Conservation (phyloP, 2,113 vertebrate genomes). For the Lycocorax pyrrhopterus region DNA sequence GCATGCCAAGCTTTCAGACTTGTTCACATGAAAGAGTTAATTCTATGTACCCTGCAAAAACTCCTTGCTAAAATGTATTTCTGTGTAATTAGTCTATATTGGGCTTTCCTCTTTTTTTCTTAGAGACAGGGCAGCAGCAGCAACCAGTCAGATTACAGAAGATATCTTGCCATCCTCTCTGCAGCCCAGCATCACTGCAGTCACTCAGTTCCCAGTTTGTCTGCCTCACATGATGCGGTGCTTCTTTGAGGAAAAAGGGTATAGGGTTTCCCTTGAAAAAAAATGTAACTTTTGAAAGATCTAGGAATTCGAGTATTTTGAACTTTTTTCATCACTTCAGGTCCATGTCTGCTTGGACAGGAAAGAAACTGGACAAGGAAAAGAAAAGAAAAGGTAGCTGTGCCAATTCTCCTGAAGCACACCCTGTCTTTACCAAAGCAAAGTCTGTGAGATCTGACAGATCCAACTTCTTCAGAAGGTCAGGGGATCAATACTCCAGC, state of each 20-base stretch:
- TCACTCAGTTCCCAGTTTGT: slow-evolving; percentile 48
- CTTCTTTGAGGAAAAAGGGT: slow-evolving; percentile 37
- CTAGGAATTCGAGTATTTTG: slow-evolving; percentile 57
- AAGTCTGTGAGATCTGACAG: slow-evolving; percentile 60
- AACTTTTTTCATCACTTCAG: slow-evolving; percentile 70
- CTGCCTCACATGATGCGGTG: background rate
- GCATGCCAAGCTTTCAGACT: background rate
- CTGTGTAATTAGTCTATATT: slow-evolving; percentile 31
- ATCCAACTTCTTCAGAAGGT: slow-evolving; percentile 54
- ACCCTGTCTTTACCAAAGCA: slow-evolving; percentile 60
- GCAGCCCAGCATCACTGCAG: slow-evolving; percentile 50
- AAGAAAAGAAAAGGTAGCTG: slow-evolving; percentile 62
- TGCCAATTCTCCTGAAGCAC: slow-evolving; percentile 57
- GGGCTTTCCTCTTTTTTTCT: slow-evolving; percentile 57
- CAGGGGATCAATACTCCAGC: slow-evolving; percentile 51
- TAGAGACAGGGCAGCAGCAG: slow-evolving; percentile 65
- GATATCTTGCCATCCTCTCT: slow-evolving; percentile 44
- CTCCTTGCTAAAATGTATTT: slow-evolving; percentile 31
- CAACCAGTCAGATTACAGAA: slow-evolving; percentile 65
- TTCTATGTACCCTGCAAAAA: slow-evolving; percentile 13
- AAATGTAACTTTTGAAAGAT: slow-evolving; percentile 3
- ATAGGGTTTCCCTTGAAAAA: slow-evolving; percentile 33
- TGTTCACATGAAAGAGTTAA: background rate
- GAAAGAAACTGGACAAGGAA: slow-evolving; percentile 62
- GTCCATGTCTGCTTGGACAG: slow-evolving; percentile 63